phyloP scores from a whole-genome alignment of 1,140 invertebrate species.

The Drosophila orosa region DNA sequence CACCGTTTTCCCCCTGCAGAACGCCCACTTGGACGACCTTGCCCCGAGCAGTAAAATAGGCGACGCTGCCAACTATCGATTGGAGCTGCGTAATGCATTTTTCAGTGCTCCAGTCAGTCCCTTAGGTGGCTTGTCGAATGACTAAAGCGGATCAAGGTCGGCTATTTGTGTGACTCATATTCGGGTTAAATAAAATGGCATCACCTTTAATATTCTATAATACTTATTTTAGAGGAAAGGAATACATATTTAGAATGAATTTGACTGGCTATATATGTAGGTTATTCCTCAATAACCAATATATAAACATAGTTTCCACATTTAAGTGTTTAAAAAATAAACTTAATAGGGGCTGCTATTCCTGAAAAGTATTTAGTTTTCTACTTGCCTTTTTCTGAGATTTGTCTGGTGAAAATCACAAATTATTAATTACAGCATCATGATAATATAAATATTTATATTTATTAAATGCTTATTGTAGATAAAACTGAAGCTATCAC shows the following conservation, averaged over 20 bases:
- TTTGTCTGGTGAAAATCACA: not conserved
- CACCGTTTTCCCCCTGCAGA: conserved; percentile 41
- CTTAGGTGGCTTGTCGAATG: conserved; percentile 17
- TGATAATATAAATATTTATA: not conserved
- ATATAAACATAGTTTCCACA: not conserved
- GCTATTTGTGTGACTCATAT: conserved; percentile 18
- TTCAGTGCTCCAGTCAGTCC: conserved; percentile 15
- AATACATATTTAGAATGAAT: too few species aligned
- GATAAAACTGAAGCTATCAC: too few species aligned
- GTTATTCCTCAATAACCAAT: not conserved
- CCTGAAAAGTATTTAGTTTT: too few species aligned
- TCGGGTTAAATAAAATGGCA: not conserved
- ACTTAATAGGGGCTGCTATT: not conserved
- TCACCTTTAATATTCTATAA: not conserved
- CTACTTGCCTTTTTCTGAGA: not conserved
- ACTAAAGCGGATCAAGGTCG: conserved; percentile 44
- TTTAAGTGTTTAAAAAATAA: not conserved
- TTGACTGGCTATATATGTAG: not conserved
- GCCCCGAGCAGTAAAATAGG: conserved; percentile 34
- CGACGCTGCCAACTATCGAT: conserved; percentile 66
- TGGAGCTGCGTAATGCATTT: conserved; percentile 62
- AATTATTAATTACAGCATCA: not conserved
- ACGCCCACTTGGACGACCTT: conserved; percentile 52
- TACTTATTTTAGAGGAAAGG: too few species aligned
- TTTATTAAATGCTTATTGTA: too few species aligned